These are phyloP conservation scores for Catocala fraxini DNA, from an alignment of 2,888 invertebrate species.

Conservation along the genomic window DNA sequence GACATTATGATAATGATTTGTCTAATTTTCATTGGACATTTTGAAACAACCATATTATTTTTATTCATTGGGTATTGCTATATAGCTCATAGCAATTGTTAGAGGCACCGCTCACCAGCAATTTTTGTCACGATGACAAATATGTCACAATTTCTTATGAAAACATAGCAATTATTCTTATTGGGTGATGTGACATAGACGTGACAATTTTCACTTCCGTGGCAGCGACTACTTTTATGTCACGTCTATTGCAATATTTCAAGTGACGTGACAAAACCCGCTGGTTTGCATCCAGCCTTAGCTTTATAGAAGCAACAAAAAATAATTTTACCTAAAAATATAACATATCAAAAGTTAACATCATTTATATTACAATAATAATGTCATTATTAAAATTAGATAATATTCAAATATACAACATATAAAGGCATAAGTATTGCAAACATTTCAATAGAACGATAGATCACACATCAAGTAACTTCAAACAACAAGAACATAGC, in stretches of 20 bases:
- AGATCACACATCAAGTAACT: not conserved
- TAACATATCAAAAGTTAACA: not conserved
- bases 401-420: slow-evolving; percentile 15
- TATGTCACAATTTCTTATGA: too few species aligned
- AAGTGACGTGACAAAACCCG: too few species aligned
- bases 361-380: slow-evolving; percentile 3
- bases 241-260: too few species aligned
- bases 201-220: too few species aligned
- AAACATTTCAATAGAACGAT: not conserved
- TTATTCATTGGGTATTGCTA: slow-evolving; percentile 1
- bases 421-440: slow-evolving; percentile 14
- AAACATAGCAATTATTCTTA: too few species aligned
- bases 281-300: too few species aligned
- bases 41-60: not conserved
- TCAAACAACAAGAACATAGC: slow-evolving; percentile 46
- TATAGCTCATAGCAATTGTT: not conserved
- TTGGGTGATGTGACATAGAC: too few species aligned
- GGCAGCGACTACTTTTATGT: too few species aligned
- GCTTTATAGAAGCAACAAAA: slow-evolving; percentile 8
- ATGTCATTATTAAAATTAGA: slow-evolving; percentile 5
- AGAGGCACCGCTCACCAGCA: too few species aligned
- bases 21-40: too few species aligned
- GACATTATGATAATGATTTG: too few species aligned
- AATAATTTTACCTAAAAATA: slow-evolving; percentile 10
- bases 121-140: too few species aligned